phyloP scores from a whole-genome alignment of 1,140 invertebrate species.

The Arion vulgaris region DNA sequence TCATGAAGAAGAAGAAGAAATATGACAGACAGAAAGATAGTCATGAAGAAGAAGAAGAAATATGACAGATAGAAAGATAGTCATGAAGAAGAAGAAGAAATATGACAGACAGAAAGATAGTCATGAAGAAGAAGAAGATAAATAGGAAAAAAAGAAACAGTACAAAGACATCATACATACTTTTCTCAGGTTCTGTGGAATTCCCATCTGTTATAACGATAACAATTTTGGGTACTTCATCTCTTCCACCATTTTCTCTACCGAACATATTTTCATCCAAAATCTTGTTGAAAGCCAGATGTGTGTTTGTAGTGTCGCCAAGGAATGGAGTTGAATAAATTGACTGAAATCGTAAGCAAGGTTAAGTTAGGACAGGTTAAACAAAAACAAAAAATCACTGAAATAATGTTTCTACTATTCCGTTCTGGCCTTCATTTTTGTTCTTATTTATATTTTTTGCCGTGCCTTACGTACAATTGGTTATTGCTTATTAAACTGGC shows the following conservation, averaged over 20 bases:
- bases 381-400: too few species aligned
- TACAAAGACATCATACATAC: not conserved
- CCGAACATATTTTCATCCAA: not conserved
- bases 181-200: not conserved
- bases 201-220: not conserved
- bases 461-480: too few species aligned
- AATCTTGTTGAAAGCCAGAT: not conserved
- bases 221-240: not conserved
- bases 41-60: too few species aligned
- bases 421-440: too few species aligned
- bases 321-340: not conserved
- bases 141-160: not conserved
- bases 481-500: too few species aligned
- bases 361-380: too few species aligned
- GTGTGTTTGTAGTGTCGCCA: not conserved
- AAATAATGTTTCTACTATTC: too few species aligned
- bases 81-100: not conserved
- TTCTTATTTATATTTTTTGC: too few species aligned
- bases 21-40: not conserved
- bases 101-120: not conserved
- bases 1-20: not conserved
- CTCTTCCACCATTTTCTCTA: not conserved
- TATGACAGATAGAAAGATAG: not conserved
- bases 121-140: not conserved
- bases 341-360: too few species aligned